phyloP scores from a whole-genome alignment of 1,140 invertebrate species.

The Stenopsyche tienmushanensis region DNA sequence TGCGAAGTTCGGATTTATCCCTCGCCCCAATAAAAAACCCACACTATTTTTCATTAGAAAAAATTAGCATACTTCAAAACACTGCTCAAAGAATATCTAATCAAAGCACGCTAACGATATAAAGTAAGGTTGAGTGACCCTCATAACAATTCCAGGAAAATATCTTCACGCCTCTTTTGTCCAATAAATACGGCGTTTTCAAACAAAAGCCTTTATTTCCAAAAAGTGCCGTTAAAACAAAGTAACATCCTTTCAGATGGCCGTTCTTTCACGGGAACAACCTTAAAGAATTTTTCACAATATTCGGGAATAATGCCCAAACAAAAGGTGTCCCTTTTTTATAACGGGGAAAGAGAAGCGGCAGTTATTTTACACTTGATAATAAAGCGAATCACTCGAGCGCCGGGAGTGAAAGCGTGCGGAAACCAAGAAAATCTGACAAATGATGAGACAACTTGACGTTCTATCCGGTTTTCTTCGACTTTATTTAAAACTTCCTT shows the following conservation, averaged over 20 bases:
- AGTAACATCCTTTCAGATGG: conserved; percentile 9
- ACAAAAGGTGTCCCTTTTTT: conserved; percentile 23
- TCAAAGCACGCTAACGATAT: too few species aligned
- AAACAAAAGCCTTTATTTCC: background rate
- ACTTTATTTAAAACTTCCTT: too few species aligned
- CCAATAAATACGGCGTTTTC: background rate
- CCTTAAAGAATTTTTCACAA: conserved; percentile 24
- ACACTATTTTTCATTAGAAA: too few species aligned
- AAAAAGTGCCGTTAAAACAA: conserved; percentile 6
- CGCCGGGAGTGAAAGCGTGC: background rate
- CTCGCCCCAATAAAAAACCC: too few species aligned
- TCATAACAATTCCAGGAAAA: too few species aligned
- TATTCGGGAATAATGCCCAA: conserved; percentile 18
- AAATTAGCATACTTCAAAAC: too few species aligned
- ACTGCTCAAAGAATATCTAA: too few species aligned
- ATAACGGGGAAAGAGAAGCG: background rate
- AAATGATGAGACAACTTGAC: too few species aligned
- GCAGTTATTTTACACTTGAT: conserved; percentile 24
- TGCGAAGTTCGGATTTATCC: too few species aligned
- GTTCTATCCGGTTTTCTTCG: too few species aligned
- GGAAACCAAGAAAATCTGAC: conserved; percentile 13
- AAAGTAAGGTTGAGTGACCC: too few species aligned
- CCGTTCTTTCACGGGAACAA: conserved; percentile 9
- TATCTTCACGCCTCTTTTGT: too few species aligned
- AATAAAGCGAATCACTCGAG: conserved; percentile 7